Evolutionary conservation across 1,140 invertebrate species (phyloP), one percentile per base, ranked within the genome.

Genomic region (Plectrocnemia conspersa): DNA sequence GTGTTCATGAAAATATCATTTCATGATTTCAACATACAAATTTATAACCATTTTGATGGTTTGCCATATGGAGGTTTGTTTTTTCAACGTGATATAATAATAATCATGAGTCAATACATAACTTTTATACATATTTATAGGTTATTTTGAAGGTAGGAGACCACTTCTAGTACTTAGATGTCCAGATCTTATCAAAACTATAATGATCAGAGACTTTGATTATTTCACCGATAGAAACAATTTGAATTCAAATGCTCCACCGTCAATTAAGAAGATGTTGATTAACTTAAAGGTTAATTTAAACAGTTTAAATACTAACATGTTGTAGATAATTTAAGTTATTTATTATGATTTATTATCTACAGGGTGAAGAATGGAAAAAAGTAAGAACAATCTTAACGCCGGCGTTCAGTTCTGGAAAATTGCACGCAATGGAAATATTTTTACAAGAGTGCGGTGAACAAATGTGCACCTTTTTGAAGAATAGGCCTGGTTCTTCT

Each of bases 191-290:
- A 73, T 82, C 1, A 80, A 79, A 65, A 59, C 68, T 22, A 61
- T 82, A 24, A 66, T 76, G 36, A 75, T 80, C 19, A 70, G 73
- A 61, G 79, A 82, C 64, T 81, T 80, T 65, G 74, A 79, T 54
- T 63, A 77, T 66, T 82, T 82, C 58, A 65, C 70, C 7, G 76
- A 81, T 55, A 63, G 77, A 52, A 65, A 64, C 41, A 58, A 59
- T 11, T 40, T 73, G 10, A 58, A 53, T 13, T 64, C 54, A 6
- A 68, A 58, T 25, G 59, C 66, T 48, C 66, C 71, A 19, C n/a
- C 35, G 9, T 49, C 55, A 21, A 45, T 61, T 13, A 50, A 50
- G 9, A 61, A 61, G 27, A 61, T 61, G 59, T 33, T 61, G 4
- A 57, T 61, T 19, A 57, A 54, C 36, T 18, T 61, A 11, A 57